phyloP scores from a whole-genome alignment of 2,888 invertebrate species.

The Galeruca laticollis region DNA sequence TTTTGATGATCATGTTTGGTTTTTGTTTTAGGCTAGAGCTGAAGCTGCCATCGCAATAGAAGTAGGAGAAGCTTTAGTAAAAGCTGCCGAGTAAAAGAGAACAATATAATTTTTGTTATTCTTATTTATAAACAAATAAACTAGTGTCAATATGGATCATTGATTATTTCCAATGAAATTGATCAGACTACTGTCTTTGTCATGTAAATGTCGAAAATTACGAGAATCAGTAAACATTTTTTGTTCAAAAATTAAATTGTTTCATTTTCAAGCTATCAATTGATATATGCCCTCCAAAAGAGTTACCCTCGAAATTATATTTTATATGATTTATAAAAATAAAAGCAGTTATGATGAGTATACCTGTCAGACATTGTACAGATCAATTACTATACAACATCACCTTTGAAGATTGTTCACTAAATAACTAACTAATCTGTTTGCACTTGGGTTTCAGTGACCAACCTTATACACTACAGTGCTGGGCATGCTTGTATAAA shows the following conservation, averaged over 20 bases:
- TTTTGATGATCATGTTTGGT: background rate
- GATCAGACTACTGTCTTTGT: background rate
- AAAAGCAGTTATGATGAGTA: no score
- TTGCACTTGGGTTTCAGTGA: no score
- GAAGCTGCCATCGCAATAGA: conserved; percentile 95
- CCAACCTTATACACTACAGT: no score
- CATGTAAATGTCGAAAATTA: background rate
- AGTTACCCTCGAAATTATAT: no score
- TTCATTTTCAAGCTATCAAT: background rate
- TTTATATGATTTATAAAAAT: no score
- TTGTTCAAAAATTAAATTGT: background rate
- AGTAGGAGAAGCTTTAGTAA: conserved; percentile 93
- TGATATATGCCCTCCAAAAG: no score
- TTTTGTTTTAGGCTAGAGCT: conserved; percentile 75
- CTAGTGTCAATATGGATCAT: conserved; percentile 17
- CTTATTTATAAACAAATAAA: conserved; percentile 41
- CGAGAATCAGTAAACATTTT: conserved; percentile 1
- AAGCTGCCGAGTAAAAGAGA: conserved; percentile 76
- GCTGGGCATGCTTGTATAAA: no score
- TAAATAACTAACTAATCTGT: no score
- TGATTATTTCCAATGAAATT: background rate
- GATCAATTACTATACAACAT: no score
- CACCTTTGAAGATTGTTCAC: no score
- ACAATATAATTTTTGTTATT: conserved; percentile 41
- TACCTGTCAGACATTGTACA: no score